Evolutionary conservation across 1,140 invertebrate species (phyloP), one percentile per base, ranked within the genome.

Genomic region (Lineus longissimus): DNA sequence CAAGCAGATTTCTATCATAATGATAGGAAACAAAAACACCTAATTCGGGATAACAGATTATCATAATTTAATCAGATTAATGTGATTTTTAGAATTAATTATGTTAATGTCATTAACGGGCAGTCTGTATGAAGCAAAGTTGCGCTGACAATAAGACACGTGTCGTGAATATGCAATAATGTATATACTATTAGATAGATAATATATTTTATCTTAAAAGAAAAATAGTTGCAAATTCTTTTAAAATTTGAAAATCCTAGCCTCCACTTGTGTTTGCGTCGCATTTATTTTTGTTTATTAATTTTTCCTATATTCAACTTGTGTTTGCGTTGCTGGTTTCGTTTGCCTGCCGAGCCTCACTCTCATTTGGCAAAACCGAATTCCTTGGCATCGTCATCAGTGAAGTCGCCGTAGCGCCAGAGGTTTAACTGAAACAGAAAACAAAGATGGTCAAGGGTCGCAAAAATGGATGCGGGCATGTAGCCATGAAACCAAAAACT

Each of bases 361-460:
- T 31, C 27, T 43, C 55, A 62, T 19, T 17, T 13, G 19, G 67
- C 17, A 41, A 73, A 77, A 60, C 90, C 91, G 83, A 94, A 94
- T 81, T 95, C 92, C 67, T 88, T 88, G n/a, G 92, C 91, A 82
- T 97, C 94, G 73, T 97, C 95, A 69, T 93, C 94, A 61, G 90
- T 93, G 76, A 97, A 92, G 78, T 98, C 95, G 19, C 95, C 95
- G 78, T 98, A 97, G 71, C 90, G 87, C 95, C 95, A 98, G 66
- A 98, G 89, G 76, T 90, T 92, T 61, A 88, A 82, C 81, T 94
- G 72, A 55, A 76, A 77, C 51, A 64, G 41, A 61, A 64, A 69
- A 65, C 60, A 65, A 57, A n/a, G 58, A 13, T 22, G 2, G 22
- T 4, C 47, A 7, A 51, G 47, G n/a, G n/a, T 7, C n/a, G 6